Percentiles rank a stretch among this genome's conserved stretches.
Conservation (phyloP, 2,113 vertebrate genomes). For the Rhabdornis inornatus region DNA sequence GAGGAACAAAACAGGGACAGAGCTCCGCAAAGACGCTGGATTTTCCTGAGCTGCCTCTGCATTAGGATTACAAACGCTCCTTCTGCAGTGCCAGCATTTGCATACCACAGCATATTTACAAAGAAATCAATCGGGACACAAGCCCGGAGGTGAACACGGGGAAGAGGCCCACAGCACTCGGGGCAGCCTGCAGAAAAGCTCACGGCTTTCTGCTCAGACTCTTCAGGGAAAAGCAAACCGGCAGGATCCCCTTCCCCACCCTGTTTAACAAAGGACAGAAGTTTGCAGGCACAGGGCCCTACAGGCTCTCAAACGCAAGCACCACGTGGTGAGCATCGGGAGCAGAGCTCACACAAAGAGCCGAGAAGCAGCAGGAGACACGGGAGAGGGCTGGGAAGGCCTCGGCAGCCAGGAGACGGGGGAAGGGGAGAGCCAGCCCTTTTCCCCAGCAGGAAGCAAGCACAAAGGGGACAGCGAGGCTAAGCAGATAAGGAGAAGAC, state of each 20-base stretch:
- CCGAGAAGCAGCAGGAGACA: not conserved
- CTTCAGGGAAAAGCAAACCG: not conserved
- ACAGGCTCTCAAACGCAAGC: not conserved
- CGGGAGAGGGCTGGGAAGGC: not conserved
- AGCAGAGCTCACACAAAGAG: constrained; percentile 56
- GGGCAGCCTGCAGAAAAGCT: not conserved
- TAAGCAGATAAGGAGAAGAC: constrained; percentile 17
- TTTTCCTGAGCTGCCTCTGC: constrained; percentile 14
- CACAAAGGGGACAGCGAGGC: not conserved
- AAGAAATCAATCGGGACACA: constrained; percentile 28
- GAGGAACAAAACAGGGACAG: not conserved
- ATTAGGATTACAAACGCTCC: not conserved
- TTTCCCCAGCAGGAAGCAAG: not conserved
- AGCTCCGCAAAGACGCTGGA: not conserved
- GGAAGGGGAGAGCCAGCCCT: not conserved
- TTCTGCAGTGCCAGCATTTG: constrained; percentile 1
- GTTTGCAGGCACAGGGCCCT: not conserved
- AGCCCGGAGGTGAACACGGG: not conserved
- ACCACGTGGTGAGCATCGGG: constrained; percentile 38
- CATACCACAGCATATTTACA: constrained; percentile 35
- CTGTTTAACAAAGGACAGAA: not conserved
- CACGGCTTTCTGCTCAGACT: not conserved
- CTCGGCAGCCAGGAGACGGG: not conserved
- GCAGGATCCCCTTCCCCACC: not conserved
- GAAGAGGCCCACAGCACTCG: not conserved